phyloP scores from a whole-genome alignment of 2,797 vertebrate species.

The Aplochiton taeniatus region DNA sequence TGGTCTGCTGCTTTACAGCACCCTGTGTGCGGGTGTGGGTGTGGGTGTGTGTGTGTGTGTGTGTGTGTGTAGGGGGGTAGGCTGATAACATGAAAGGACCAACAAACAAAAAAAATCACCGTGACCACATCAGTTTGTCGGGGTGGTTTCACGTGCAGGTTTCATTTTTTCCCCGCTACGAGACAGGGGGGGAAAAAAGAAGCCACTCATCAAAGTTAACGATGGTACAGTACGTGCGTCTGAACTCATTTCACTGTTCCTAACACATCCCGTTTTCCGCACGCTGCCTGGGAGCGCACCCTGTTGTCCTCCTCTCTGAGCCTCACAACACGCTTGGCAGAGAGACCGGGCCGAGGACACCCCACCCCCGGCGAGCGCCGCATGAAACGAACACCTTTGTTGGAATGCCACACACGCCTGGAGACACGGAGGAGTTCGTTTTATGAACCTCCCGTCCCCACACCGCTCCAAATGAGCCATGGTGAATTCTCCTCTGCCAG shows the following conservation, averaged over 20 bases:
- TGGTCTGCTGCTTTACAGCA: not conserved
- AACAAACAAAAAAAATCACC: no score
- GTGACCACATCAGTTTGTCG: not conserved
- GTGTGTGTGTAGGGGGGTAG: constrained; percentile 32
- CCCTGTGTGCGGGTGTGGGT: constrained; percentile 1
- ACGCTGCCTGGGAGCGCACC: no score
- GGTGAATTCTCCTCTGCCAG: constrained; percentile 75
- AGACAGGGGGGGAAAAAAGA: no score
- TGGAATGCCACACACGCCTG: constrained; percentile 66
- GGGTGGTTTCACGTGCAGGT: not conserved
- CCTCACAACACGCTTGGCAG: no score
- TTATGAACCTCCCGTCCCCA: constrained; percentile 60
- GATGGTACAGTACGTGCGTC: no score
- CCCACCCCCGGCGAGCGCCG: no score
- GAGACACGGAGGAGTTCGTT: constrained; percentile 68
- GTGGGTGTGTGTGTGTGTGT: constrained; percentile 48
- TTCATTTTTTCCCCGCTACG: not conserved
- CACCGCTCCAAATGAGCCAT: constrained; percentile 72
- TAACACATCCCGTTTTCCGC: no score
- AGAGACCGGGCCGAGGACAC: not conserved
- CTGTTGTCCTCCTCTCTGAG: no score
- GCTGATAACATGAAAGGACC: no score
- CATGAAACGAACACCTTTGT: constrained; percentile 64
- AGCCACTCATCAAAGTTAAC: no score
- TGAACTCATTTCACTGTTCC: no score